phyloP scores from a whole-genome alignment of 1,140 invertebrate species.

The Anagrus nilaparvatae region DNA sequence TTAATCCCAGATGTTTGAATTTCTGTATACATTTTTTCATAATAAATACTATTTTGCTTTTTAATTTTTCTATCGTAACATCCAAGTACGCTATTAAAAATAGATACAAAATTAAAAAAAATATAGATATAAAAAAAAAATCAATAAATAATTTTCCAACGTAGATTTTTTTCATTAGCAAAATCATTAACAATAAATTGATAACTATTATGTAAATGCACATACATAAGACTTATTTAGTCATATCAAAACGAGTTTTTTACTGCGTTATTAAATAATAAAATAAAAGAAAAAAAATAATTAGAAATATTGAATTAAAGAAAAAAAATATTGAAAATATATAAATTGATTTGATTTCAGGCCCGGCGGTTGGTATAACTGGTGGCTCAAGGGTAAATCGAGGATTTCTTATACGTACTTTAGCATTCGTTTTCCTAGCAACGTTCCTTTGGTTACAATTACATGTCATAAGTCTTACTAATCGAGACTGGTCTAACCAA shows the following conservation, averaged over 20 bases:
- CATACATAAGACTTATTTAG: neutral
- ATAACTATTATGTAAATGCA: neutral
- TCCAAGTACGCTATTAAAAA: conserved; percentile 12
- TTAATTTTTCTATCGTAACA: too few species aligned
- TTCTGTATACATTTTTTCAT: too few species aligned
- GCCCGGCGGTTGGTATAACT: conserved; percentile 23
- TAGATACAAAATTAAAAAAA: conserved; percentile 16
- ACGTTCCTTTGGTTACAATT: conserved; percentile 61
- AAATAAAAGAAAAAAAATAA: conserved; percentile 2
- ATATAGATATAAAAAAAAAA: too few species aligned
- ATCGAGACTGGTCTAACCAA: conserved; percentile 29
- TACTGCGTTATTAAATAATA: neutral
- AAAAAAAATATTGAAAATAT: conserved; percentile 1
- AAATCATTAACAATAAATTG: too few species aligned
- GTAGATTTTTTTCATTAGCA: too few species aligned
- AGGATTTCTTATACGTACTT: conserved; percentile 48
- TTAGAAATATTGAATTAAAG: too few species aligned
- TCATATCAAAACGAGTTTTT: conserved; percentile 2
- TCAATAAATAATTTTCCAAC: too few species aligned
- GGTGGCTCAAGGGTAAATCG: conserved; percentile 34
- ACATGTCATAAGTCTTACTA: conserved; percentile 52
- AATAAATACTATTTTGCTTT: too few species aligned
- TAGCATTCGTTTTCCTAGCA: conserved; percentile 51
- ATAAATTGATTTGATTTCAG: conserved; percentile 23
- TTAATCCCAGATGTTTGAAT: too few species aligned